Percentiles rank a stretch among this genome's conserved stretches.
Conservation (phyloP, 2,113 vertebrate species). For the Cebidichthys violaceus region DNA sequence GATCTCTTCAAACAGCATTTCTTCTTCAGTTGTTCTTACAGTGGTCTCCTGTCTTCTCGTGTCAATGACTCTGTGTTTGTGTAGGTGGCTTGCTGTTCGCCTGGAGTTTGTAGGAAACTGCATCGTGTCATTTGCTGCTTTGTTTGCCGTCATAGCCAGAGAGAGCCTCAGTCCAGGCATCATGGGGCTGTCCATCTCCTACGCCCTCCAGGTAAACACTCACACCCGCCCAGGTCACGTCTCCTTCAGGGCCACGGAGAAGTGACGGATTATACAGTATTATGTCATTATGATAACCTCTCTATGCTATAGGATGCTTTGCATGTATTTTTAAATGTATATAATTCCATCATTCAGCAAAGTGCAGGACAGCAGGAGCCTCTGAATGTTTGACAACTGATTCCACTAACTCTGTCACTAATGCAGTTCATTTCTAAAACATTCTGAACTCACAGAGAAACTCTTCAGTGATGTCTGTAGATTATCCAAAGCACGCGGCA, state of each 20-base stretch:
- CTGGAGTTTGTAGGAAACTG: constrained; percentile 96
- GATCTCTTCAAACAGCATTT: not conserved
- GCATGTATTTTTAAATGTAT: too few species aligned
- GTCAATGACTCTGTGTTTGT: constrained; percentile 26
- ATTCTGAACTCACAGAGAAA: too few species aligned
- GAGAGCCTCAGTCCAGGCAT: constrained; percentile 90
- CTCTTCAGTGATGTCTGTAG: not conserved
- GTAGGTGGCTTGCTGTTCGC: constrained; percentile 93
- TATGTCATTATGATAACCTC: too few species aligned
- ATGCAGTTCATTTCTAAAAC: too few species aligned
- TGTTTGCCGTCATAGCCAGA: constrained; percentile 91
- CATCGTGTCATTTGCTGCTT: constrained; percentile 90
- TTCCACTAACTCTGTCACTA: too few species aligned
- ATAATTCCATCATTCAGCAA: too few species aligned
- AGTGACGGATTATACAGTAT: too few species aligned
- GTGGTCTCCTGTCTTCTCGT: not conserved
- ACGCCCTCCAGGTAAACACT: constrained; percentile 91
- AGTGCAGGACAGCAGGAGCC: too few species aligned
- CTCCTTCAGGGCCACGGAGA: too few species aligned
- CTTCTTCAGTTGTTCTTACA: not conserved
- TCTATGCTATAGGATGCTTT: too few species aligned
- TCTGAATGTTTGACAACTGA: too few species aligned
- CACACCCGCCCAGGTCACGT: not conserved
- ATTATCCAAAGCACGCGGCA: not conserved
- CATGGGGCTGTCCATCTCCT: constrained; percentile 94